A percentile compares a stretch with the other conserved stretches of the same genome.
Evolutionary conservation across 2,797 vertebrate genomes (phyloP).

Genomic region (Pelochelys cantorii): DNA sequence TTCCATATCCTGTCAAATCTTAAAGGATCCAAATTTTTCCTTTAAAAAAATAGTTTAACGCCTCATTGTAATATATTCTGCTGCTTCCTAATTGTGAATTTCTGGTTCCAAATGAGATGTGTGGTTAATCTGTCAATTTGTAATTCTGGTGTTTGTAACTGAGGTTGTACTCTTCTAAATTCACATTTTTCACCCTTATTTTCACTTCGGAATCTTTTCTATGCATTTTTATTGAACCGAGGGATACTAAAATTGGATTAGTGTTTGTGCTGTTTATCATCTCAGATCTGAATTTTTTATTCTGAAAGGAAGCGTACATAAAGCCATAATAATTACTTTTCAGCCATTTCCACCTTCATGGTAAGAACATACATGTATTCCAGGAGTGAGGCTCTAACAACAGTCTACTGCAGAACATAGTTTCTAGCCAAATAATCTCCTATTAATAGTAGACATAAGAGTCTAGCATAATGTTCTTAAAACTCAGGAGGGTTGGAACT

Average conservation of each 20-base stretch:
- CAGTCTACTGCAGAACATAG: neutral
- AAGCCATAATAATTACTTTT: neutral
- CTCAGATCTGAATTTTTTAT: neutral
- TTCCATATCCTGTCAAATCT: too few relatives aligned
- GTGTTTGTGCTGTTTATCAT: neutral
- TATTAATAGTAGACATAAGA: neutral
- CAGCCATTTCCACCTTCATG: neutral
- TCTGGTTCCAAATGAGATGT: too few relatives aligned
- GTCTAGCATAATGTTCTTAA: neutral
- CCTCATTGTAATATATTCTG: too few relatives aligned
- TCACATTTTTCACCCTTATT: neutral
- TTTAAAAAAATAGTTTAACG: too few relatives aligned
- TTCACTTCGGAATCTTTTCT: neutral
- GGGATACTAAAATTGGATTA: neutral
- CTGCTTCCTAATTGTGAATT: too few relatives aligned
- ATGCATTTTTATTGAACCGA: neutral
- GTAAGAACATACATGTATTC: neutral
- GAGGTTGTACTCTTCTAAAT: neutral
- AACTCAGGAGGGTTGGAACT: neutral
- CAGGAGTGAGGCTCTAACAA: neutral
- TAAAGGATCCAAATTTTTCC: too few relatives aligned
- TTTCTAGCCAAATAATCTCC: neutral
- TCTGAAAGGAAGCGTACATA: neutral
- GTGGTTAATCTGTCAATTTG: too few relatives aligned
- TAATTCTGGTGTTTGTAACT: too few relatives aligned